Conservation (phyloP, 2,888 invertebrate species). For the Drosophila trichaetosa region DNA sequence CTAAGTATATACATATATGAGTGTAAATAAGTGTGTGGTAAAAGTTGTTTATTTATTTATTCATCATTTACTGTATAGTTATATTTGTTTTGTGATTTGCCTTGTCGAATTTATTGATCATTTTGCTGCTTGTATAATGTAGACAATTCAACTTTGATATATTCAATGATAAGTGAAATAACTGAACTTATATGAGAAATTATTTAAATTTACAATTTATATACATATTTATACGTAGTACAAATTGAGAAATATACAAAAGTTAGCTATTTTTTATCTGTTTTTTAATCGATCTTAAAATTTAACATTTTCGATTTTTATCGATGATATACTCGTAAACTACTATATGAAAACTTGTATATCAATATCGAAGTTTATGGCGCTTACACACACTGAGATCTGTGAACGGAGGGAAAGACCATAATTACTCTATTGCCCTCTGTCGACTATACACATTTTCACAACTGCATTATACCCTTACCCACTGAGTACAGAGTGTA, state of each 20-base stretch:
- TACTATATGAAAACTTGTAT: neutral
- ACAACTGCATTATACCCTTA: neutral
- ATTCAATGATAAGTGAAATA: constrained; percentile 10
- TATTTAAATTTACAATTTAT: neutral
- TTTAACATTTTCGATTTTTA: neutral
- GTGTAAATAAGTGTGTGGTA: neutral
- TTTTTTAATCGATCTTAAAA: neutral
- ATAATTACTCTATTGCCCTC: neutral
- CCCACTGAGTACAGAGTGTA: neutral
- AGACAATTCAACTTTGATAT: neutral
- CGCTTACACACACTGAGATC: neutral
- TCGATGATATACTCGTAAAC: neutral
- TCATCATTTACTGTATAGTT: constrained; percentile 18
- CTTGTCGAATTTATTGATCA: constrained; percentile 10
- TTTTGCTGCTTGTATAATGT: constrained; percentile 20
- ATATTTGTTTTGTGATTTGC: constrained; percentile 23
- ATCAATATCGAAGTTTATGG: neutral
- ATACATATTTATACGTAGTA: neutral
- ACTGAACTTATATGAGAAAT: neutral
- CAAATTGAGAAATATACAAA: neutral
- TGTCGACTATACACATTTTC: neutral
- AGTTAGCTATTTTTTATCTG: neutral
- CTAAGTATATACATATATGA: neutral
- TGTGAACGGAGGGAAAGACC: neutral
- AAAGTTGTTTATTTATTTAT: constrained; percentile 12